Base-by-base conservation (phyloP, 2,888 invertebrate species). In the Pseudococcus viburni region DNA sequence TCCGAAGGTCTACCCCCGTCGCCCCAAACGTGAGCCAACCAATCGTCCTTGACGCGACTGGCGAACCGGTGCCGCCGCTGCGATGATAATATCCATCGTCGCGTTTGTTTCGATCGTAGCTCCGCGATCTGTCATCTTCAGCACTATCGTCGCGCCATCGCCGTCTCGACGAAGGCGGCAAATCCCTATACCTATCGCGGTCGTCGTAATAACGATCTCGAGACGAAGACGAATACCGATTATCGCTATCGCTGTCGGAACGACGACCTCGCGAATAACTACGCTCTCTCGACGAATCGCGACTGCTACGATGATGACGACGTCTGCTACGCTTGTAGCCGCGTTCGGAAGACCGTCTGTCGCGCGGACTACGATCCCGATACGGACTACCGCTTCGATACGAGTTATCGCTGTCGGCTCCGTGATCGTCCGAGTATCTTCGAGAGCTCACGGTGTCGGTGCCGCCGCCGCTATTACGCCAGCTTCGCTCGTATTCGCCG, bases 21-120 rank as follows among this genome's bases (percentile, higher is more conserved):
- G 33, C 55, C 85, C 83, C 84, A 87, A 64, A 88, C 89, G 48
- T 88, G 88, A 59, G 83, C 59, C 83, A 89, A 22, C 86, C 89
- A 85, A 51, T 85, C 85, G 83, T 87, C 80, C 42, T 77, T 88
- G 42, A 84, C 73, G 42, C 89, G 88, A 26, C 89, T 86, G 19
- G 89, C 46, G 8, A 89, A 88, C 19, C 86, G 88, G 64, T 90
- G 46, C 89, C 88, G 22, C 87, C 55, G n/a, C 55, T n/a, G 55
- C 55, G 12, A n/a, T 15, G 55, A n/a, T 55, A 85, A 73, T 88
- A 86, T 42, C 73, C n/a, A 39, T 89, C 85, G 51, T 88, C 88
- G 19, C 86, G 85, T 42, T 42, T 77, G 6, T 33, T 33, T 3
- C 77, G 77, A 15, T 77, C 77, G 42, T 77, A 77, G 26, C 77